A percentile compares a stretch with the other conserved stretches of the same genome.
phyloP scores from a whole-genome alignment of 2,797 vertebrate species.

The Oreonectes daqikongensis region DNA sequence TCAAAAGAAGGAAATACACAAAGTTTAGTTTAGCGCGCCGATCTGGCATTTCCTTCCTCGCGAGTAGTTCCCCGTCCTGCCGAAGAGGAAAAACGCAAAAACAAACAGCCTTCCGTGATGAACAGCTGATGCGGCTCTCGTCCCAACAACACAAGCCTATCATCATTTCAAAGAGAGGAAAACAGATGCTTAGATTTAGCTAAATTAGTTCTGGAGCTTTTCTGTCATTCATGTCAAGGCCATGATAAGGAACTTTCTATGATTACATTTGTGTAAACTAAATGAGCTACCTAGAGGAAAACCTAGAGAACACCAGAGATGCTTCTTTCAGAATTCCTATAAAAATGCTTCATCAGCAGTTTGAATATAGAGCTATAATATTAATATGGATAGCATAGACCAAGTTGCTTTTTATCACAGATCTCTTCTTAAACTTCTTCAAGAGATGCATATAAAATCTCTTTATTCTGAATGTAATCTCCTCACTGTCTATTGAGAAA shows the following conservation, averaged over 20 bases:
- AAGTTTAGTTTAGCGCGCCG: constrained; percentile 12
- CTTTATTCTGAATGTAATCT: not conserved
- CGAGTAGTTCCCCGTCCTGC: constrained; percentile 42
- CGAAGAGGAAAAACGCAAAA: constrained; percentile 37
- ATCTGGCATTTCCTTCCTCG: constrained; percentile 51
- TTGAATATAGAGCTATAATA: too few species aligned
- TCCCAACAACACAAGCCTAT: constrained; percentile 11
- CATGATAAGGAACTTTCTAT: constrained; percentile 20
- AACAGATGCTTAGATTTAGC: constrained; percentile 44
- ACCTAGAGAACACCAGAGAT: too few species aligned
- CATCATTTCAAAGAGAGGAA: constrained; percentile 26
- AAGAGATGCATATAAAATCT: too few species aligned
- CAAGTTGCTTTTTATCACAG: too few species aligned
- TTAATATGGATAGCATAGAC: too few species aligned
- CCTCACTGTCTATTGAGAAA: not conserved
- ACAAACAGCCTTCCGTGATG: constrained; percentile 23
- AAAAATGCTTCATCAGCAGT: too few species aligned
- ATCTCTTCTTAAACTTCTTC: too few species aligned
- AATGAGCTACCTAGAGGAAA: not conserved
- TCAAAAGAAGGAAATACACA: constrained; percentile 51
- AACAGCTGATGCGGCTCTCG: constrained; percentile 10
- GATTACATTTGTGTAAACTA: too few species aligned
- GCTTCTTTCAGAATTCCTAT: not conserved
- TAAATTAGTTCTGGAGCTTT: constrained; percentile 27
- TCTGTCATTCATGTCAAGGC: not conserved